Conservation (phyloP, 2,797 vertebrate genomes). For the Otolemur crassicaudatus region DNA sequence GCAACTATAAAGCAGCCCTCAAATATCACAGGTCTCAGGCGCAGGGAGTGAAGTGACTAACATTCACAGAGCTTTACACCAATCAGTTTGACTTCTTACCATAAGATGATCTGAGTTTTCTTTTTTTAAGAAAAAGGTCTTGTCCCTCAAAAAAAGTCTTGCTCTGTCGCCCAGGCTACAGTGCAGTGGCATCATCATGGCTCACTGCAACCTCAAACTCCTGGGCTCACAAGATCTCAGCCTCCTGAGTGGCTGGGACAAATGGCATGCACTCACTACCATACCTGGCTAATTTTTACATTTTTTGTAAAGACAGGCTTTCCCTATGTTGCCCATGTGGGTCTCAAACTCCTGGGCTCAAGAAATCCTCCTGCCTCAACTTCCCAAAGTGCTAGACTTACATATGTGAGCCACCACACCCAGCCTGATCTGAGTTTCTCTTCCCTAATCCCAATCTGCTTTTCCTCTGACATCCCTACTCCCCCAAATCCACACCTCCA, state of each 20-base stretch:
- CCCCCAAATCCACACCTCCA: background rate
- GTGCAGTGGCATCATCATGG: background rate
- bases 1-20: constrained; percentile 35
- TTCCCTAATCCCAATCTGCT: background rate
- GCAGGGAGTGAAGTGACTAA: background rate
- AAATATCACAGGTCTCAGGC: background rate
- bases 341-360: background rate
- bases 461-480: background rate
- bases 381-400: background rate
- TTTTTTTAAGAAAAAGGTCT: background rate
- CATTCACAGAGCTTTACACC: background rate
- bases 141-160: background rate
- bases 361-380: background rate
- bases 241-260: background rate
- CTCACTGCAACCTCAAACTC: background rate
- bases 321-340: background rate
- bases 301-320: background rate
- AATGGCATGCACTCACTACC: background rate
- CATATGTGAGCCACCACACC: background rate
- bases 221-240: background rate
- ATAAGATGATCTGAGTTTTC: background rate
- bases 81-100: background rate
- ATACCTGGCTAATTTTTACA: background rate
- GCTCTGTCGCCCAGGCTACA: background rate
- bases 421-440: background rate